Percentiles rank a stretch among this genome's conserved stretches.
These are phyloP conservation scores for Campoplex nolae DNA, from an alignment of 2,888 invertebrate genomes.

Conservation along the genomic window DNA sequence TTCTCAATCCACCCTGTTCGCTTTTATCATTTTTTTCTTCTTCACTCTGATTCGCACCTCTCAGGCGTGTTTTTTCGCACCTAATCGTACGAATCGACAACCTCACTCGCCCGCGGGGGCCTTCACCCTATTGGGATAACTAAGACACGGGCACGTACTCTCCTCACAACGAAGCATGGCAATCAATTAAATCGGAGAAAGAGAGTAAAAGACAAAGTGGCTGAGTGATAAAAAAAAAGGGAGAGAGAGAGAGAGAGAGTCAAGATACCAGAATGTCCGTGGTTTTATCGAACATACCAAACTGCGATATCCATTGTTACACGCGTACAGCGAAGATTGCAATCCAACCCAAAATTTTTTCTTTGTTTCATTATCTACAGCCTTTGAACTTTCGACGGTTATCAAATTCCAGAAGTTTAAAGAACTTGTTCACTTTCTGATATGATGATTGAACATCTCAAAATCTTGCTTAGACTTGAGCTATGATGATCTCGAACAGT, in stretches of 20 bases:
- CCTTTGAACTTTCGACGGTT: neutral
- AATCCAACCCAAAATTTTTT: neutral
- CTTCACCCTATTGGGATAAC: conserved; percentile 1
- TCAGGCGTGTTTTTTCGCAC: conserved; percentile 11
- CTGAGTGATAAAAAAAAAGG: neutral
- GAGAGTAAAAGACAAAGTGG: neutral
- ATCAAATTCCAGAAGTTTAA: neutral
- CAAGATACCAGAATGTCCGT: neutral
- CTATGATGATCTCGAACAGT: neutral
- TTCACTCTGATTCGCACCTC: conserved; percentile 12
- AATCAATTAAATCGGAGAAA: conserved; percentile 4
- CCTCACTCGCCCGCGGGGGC: neutral
- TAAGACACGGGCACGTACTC: conserved; percentile 3
- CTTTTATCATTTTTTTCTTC: conserved; percentile 31
- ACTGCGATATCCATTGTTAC: neutral
- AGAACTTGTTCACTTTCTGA: neutral
- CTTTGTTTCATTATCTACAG: neutral
- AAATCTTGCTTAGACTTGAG: neutral
- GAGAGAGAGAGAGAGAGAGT: too few relatives aligned
- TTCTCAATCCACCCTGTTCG: conserved; percentile 37
- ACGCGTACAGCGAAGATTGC: neutral
- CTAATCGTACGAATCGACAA: conserved; percentile 35
- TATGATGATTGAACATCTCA: neutral
- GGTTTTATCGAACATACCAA: neutral
- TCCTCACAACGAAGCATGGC: neutral